Base-by-base conservation (phyloP, 1,140 invertebrate species). In the Prorops nasuta region DNA sequence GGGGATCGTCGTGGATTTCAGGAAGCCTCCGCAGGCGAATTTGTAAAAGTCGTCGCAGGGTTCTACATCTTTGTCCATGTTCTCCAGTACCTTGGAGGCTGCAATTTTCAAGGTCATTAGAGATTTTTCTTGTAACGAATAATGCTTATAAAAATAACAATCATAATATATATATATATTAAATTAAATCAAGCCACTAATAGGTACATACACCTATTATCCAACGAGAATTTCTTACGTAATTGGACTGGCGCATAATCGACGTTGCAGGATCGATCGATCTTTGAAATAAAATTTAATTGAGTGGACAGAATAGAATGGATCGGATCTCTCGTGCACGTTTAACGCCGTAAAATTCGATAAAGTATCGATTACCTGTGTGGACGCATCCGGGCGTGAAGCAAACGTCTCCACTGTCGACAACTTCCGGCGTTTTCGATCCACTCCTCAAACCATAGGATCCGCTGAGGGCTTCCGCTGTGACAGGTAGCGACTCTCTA, bases 11-110 rank as follows among this genome's bases (percentile, higher is more conserved):
- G 71, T 79, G 0, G 48, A 22, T 18, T 73, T 66, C 0, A 72
- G 20, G 16, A 73, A 73, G 14, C 56, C 61, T n/a, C 72, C 72
- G 37, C 72, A 90, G 1, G 87, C 83, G 52, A 88, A 90, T 54
- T 84, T 68, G 72, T 91, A 93, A 71, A 94, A 93, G 66, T 93
- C 88, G 6, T 87, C 80, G 64, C 91, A 94, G 0, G 91, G 91
- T 50, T 88, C 77, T 1, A 83, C 79, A 0, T 54, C 58, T 3
- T 56, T 44, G 47, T 86, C 77, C 69, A 85, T 80, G 42, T 79
- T 81, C 7, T 77, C 67, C 21, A 84, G 47, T 36, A 84, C 63
- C 12, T 75, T 72, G 0, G 79, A 74, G 3, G 83, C 81, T 79
- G 54, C n/a, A 44, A 14, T 19, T 38, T 14, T 12, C 2, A 35